Conservation (phyloP, 2,888 invertebrate species). For the Pristionchus mayeri region DNA sequence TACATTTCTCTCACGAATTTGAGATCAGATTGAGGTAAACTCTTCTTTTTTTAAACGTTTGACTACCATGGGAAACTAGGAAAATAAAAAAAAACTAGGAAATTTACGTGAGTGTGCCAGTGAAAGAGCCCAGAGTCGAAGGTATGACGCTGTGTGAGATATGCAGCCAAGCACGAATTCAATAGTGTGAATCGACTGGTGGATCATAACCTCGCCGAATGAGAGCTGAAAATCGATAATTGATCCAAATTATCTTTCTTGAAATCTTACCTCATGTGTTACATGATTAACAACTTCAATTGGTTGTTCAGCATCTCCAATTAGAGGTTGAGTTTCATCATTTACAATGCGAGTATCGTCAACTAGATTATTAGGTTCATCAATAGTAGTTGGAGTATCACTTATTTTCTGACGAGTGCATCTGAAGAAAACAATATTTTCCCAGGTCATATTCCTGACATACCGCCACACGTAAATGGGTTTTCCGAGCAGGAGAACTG, state of each 20-base stretch:
- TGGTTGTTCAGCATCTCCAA: too few relatives aligned
- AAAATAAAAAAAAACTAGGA: too few relatives aligned
- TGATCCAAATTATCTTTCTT: constrained; percentile 38
- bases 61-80: too few relatives aligned
- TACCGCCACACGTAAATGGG: constrained; percentile 60
- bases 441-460: background rate
- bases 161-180: constrained; percentile 98
- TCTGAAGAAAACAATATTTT: too few relatives aligned
- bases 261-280: too few relatives aligned
- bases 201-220: constrained; percentile 90
- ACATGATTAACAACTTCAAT: background rate
- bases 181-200: constrained; percentile 95
- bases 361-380: background rate
- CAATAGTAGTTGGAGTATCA: too few relatives aligned
- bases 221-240: constrained; percentile 83
- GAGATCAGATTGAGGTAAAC: too few relatives aligned
- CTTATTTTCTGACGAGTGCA: too few relatives aligned
- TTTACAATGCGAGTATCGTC: too few relatives aligned
- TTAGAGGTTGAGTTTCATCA: background rate
- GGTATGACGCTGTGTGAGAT: constrained; percentile 98
- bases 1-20: too few relatives aligned
- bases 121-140: constrained; percentile 97
- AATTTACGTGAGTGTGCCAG: constrained; percentile 97
- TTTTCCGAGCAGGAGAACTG: constrained; percentile 75
- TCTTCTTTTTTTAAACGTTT: background rate